Base-by-base conservation (phyloP, 2,113 vertebrate genomes). In the Empidonax alnorum region DNA sequence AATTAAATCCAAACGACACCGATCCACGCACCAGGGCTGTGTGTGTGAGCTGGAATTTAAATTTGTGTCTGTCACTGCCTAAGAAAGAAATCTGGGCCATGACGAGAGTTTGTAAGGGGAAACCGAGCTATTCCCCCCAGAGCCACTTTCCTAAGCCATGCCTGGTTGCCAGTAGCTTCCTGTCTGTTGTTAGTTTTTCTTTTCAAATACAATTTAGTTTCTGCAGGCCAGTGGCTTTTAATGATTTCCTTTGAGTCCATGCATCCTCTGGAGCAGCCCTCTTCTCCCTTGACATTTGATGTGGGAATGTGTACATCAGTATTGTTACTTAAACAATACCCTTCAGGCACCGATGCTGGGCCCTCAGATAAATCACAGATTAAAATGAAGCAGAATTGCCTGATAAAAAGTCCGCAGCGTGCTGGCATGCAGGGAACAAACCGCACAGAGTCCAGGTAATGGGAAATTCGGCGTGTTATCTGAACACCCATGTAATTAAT, bases 311-410 rank as follows among this genome's bases (percentile, higher is more conserved):
- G 93, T 85, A 83, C 87, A 92, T 93, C 94, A 80, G 95, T 59
- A 96, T 95, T 97, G 90, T 94, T 92, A 46, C 95, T 96, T 93
- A 89, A 94, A 96, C 93, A 93, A 94, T 96, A 88, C 93, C 92
- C 91, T 88, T 95, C 95, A 89, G 97, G 85, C 93, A 88, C 67
- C 2, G 12, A 82, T 81, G 69, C 81, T 66, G 67, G 66, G 84
- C 74, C 53, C 84, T 74, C 84, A 62, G 92, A 95, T 96, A 96
- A 96, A 97, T 96, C 84, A 78, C 71, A 63, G 92, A 87, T 92
- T 82, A 76, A 96, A 95, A 94, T 67, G 85, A 87, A 84, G 89
- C 80, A 53, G 79, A 88, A 92, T 91, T 47, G 73, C 80, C 59
- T 81, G 80, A 91, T 94, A 96, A 91, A 93, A 95, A 55, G 90